A percentile compares a stretch with the other conserved stretches of the same genome.
Evolutionary conservation across 2,888 invertebrate species (phyloP).

Genomic region (Euspilapteryx auroguttella): DNA sequence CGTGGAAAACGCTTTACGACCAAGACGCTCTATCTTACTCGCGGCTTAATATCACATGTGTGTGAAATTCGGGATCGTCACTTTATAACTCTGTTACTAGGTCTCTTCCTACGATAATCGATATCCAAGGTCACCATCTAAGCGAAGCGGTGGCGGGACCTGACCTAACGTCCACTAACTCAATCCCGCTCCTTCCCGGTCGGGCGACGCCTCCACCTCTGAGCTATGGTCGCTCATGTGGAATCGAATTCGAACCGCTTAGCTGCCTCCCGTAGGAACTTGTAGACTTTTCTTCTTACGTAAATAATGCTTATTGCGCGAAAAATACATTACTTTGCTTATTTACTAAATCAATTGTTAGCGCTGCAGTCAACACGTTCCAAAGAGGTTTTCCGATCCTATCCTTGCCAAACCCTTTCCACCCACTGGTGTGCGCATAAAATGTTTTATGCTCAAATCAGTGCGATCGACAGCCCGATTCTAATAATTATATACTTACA

Average conservation of each 20-base stretch:
- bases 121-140: background rate
- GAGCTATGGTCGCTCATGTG: conserved; percentile 37
- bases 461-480: conserved; percentile 12
- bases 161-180: conserved; percentile 25
- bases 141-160: conserved; percentile 53
- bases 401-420: conserved; percentile 13
- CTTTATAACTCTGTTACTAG: no score
- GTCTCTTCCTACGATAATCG: background rate
- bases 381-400: conserved; percentile 21
- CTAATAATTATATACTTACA: conserved; percentile 18
- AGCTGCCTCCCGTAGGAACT: conserved; percentile 45
- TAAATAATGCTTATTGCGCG: no score
- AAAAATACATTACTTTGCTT: no score
- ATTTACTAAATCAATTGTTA: no score
- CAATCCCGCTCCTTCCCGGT: conserved; percentile 41
- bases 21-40: background rate
- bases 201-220: conserved; percentile 59
- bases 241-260: conserved; percentile 48
- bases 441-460: conserved; percentile 35
- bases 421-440: conserved; percentile 42
- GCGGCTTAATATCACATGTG: conserved; percentile 7
- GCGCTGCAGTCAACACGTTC: conserved; percentile 14
- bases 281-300: conserved; percentile 17
- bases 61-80: conserved; percentile 6
- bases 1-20: background rate